These are phyloP conservation scores for Mirounga angustirostris DNA, from an alignment of 2,113 vertebrate species.

Conservation along the genomic window DNA sequence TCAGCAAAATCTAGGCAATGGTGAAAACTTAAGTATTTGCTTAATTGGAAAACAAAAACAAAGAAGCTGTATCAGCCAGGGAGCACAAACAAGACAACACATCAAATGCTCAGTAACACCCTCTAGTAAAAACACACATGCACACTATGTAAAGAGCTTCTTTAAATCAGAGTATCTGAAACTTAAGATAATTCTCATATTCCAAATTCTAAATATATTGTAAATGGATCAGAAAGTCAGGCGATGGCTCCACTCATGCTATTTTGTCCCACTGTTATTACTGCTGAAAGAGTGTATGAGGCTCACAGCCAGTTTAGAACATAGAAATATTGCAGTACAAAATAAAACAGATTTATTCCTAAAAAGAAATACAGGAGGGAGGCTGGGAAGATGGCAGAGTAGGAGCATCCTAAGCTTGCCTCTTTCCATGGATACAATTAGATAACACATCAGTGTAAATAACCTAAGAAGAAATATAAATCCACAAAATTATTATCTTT, in stretches of 20 bases:
- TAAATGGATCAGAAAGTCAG: background rate
- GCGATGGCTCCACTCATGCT: background rate
- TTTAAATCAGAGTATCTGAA: constrained; percentile 56
- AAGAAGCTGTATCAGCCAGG: background rate
- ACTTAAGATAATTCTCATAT: background rate
- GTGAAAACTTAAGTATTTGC: constrained; percentile 63
- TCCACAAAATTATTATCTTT: constrained; percentile 44
- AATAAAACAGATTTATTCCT: constrained; percentile 65
- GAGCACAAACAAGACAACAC: background rate
- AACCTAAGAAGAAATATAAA: constrained; percentile 62
- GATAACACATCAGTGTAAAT: background rate
- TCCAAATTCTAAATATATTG: constrained; percentile 64
- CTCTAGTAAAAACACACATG: constrained; percentile 43
- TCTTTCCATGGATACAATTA: background rate
- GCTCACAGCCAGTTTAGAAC: constrained; percentile 45
- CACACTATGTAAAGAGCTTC: background rate
- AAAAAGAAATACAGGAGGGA: constrained; percentile 56
- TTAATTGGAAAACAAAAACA: constrained; percentile 62
- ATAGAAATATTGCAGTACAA: constrained; percentile 59
- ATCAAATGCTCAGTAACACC: constrained; percentile 50
- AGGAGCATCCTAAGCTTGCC: background rate
- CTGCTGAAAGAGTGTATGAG: background rate
- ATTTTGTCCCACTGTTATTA: background rate
- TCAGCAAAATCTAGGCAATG: constrained; percentile 63
- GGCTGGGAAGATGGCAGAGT: background rate